These are phyloP conservation scores for Meloidogyne hapla DNA, from an alignment of 1,140 invertebrate genomes.

Conservation along the genomic window DNA sequence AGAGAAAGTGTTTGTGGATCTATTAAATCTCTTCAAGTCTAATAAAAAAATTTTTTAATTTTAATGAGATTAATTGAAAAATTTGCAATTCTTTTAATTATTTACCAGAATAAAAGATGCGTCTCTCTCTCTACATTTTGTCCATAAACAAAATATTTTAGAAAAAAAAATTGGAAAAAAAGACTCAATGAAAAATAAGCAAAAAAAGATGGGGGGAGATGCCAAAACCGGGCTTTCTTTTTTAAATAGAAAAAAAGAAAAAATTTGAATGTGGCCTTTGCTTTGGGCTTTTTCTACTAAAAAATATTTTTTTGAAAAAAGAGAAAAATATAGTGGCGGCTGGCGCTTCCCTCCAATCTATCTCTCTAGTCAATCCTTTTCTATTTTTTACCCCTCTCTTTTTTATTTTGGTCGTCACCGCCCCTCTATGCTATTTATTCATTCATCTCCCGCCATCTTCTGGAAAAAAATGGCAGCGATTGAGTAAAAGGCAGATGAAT, in stretches of 20 bases:
- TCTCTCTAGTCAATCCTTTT: not conserved
- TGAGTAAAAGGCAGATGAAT: not conserved
- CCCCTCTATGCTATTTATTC: not conserved
- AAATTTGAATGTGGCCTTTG: slow-evolving; percentile 1
- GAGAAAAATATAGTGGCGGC: not conserved
- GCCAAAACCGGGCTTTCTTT: not conserved
- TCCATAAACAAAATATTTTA: not conserved
- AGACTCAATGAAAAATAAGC: not conserved
- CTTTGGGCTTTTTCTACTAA: not conserved
- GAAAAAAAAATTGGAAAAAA: not conserved
- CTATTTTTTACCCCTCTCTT: not conserved
- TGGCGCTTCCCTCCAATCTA: not conserved
- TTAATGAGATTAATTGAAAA: not conserved
- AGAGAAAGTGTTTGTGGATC: no score
- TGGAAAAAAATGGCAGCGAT: not conserved
- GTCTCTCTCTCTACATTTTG: no score
- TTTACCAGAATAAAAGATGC: no score
- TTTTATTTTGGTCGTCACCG: not conserved
- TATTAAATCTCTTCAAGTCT: no score
- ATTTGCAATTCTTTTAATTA: no score
- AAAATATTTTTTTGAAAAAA: not conserved
- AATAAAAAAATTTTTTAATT: not conserved
- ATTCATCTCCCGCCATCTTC: not conserved
- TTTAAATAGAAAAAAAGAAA: not conserved
- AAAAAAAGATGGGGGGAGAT: not conserved